A percentile compares a stretch with the other conserved stretches of the same genome.
phyloP scores from a whole-genome alignment of 2,888 invertebrate species.

The Stenodera caucasica region DNA sequence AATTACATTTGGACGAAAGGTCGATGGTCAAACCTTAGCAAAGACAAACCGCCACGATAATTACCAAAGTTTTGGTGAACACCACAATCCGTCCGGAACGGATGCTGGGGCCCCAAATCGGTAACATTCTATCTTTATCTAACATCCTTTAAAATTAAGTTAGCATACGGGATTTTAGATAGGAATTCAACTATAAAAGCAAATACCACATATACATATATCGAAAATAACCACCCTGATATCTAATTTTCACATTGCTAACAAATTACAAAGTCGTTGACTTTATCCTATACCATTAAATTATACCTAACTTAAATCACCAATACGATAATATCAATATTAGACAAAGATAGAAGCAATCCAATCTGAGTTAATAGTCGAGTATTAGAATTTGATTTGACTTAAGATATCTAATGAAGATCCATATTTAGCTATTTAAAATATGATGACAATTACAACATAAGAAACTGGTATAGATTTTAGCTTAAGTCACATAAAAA shows the following conservation, averaged over 20 bases:
- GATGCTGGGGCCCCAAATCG: no score
- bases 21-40: slow-evolving; percentile 46
- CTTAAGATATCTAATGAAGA: no score
- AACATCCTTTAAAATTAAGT: slow-evolving; percentile 16
- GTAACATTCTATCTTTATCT: not conserved
- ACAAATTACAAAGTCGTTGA: slow-evolving; percentile 8
- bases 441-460: slow-evolving; percentile 17
- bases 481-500: no score
- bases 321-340: not conserved
- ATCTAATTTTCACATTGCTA: slow-evolving; percentile 7
- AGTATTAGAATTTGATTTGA: not conserved
- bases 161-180: slow-evolving; percentile 12
- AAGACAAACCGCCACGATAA: slow-evolving; percentile 49
- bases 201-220: not conserved
- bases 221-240: not conserved
- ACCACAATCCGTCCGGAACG: slow-evolving; percentile 51
- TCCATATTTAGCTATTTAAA: no score
- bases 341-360: not conserved
- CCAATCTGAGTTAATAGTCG: not conserved
- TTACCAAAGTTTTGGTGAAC: slow-evolving; percentile 50
- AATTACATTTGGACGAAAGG: slow-evolving; percentile 46
- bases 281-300: slow-evolving; percentile 7
- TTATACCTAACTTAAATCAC: not conserved
- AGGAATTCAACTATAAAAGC: slow-evolving; percentile 8
- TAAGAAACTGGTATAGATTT: no score